Percentiles rank a stretch among this genome's conserved stretches.
Conservation (phyloP, 2,797 vertebrate species). For the Rhadinocentrus ornatus region DNA sequence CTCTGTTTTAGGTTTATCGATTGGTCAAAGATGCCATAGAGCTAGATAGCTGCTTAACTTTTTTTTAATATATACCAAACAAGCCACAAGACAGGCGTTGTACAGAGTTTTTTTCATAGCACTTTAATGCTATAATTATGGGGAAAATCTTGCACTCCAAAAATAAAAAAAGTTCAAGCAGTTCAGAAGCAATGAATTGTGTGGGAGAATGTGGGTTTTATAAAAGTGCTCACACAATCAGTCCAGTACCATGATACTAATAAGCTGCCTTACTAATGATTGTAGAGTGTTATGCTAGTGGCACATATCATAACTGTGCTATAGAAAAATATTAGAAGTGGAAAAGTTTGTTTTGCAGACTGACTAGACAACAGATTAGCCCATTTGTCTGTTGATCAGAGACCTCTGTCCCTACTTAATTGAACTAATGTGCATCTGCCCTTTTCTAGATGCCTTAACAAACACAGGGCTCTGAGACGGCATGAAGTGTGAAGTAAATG, state of each 20-base stretch:
- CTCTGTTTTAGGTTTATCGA: background rate
- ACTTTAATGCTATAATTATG: background rate
- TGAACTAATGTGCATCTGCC: constrained; percentile 11
- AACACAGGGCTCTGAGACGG: constrained; percentile 4
- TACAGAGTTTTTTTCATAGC: background rate
- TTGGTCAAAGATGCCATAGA: background rate
- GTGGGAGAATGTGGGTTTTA: background rate
- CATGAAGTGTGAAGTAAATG: constrained; percentile 30
- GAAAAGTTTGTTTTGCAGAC: background rate
- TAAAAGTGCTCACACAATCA: background rate
- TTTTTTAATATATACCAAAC: background rate
- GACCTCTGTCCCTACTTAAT: background rate
- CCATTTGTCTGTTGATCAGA: background rate
- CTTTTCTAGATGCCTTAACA: constrained; percentile 19
- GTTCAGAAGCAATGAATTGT: background rate
- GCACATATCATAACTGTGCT: background rate
- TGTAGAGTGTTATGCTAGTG: background rate
- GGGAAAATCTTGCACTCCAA: too few species aligned
- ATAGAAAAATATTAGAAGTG: background rate
- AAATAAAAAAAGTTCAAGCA: background rate
- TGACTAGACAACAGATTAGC: background rate
- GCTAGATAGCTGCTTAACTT: background rate
- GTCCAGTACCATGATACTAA: background rate
- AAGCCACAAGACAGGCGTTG: background rate
- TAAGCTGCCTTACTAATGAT: background rate